Evolutionary conservation across 2,113 vertebrate species (phyloP), one percentile per base, ranked within the genome.

Genomic region (Salminus brasiliensis): DNA sequence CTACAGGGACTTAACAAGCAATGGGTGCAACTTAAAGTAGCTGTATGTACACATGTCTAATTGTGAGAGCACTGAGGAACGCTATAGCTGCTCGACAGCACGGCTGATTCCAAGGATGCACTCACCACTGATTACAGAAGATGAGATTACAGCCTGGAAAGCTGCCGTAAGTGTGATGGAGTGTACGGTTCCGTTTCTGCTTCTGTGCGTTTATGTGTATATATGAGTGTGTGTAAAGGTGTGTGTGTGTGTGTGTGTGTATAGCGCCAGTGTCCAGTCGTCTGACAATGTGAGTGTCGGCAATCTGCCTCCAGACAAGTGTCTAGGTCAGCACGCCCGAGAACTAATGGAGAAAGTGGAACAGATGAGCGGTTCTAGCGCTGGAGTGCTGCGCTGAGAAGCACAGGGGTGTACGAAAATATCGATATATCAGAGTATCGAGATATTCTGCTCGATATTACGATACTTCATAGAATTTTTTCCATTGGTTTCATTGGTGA

Each of bases 311-410:
- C 63, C 70, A 75, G 45, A 74, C n/a, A n/a, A 81, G 29, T 62
- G 29, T 79, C 13, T 25, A 69, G 71, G 65, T 34, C 59, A 32
- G 78, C 34, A 12, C 72, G 11, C 34, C 29, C 9, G 27, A 2
- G 3, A 18, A 9, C 47, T 68, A 82, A 82, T 82, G 32, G 66
- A 76, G 57, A 67, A 25, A 12, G 32, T 65, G 66, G 66, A 76
- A 82, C 53, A 68, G 43, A 84, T 69, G 43, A 62, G 69, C 53
- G 30, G 12, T 68, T 66, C 43, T 67, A n/a, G n/a, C 49, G 36
- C 23, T 76, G 76, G 84, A 86, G 82, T 80, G 79, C 82, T 68
- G 74, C 52, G n/a, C 43, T 6, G 82, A 21, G 11, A 11, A 43
- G 5, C 5, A 43, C 5, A 43, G 78, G 76, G n/a, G n/a, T n/a